Evolutionary conservation across 2,888 invertebrate genomes (phyloP), one percentile per base, ranked within the genome.

Genomic region (Aproaerema taeniolella): DNA sequence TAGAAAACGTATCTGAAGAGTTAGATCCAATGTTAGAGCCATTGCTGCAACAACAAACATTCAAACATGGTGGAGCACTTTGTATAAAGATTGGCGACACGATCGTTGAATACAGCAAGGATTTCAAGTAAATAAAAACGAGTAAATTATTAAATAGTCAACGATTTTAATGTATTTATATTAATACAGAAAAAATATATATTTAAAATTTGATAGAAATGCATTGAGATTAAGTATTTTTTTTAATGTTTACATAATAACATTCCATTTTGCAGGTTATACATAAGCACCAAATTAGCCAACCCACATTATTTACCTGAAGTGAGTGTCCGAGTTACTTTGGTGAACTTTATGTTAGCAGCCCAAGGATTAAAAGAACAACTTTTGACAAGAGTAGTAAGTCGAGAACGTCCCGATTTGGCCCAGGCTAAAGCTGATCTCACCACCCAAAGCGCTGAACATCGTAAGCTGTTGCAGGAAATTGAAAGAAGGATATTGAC

Each of bases 261-360:
- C n/a, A n/a, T n/a, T n/a, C n/a, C n/a, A n/a, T n/a, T n/a, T 64
- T 58, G 12, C 55, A 94, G 96, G 55, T 89, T 98, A 46, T 98
- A 96, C 68, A 95, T 98, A 53, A 97, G 97, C 12, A 97, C 98
- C 1, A 97, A 97, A 67, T 78, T 97, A 32, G 88, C 95, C 13
- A 98, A 97, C 82, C 98, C 98, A 0, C 97, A 97, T 76, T 98
- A 97, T 67, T 74, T 97, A 39, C 97, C 98, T 0, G 98, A 98
- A 82, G 91, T 97, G 5, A 94, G 97, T 0, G 96, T 96, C 0
- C 96, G 97, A 71, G 93, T 95, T 4, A 95, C 96, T 1, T 70
- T 98, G 13, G 89, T 98, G 1, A 97, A 97, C 81, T 98, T 98
- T 65, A 95, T 96, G 93, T 92, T 98, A 53, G 97, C 97, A 2